Percentiles rank a stretch among this genome's conserved stretches.
These are phyloP conservation scores for Epinotia bilunana DNA, from an alignment of 2,888 invertebrate species.

Conservation along the genomic window DNA sequence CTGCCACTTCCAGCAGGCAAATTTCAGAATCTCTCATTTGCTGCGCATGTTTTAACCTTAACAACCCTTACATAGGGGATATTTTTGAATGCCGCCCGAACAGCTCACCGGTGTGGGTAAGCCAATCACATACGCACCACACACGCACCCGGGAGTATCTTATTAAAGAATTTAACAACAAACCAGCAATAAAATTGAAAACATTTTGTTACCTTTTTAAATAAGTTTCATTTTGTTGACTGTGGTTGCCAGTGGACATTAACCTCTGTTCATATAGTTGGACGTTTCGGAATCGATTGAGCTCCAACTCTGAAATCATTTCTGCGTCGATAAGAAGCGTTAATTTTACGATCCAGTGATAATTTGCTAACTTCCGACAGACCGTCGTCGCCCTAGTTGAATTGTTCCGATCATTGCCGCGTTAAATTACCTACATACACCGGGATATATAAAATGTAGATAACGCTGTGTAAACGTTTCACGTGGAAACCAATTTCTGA, in stretches of 20 bases:
- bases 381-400: slow-evolving; percentile 80
- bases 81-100: slow-evolving; percentile 58
- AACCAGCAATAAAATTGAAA: slow-evolving; percentile 84
- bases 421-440: slow-evolving; percentile 72
- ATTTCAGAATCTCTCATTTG: slow-evolving; percentile 75
- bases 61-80: slow-evolving; percentile 60
- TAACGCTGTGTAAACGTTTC: slow-evolving; percentile 19
- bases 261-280: slow-evolving; percentile 50
- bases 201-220: slow-evolving; percentile 84
- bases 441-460: slow-evolving; percentile 29
- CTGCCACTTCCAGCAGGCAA: slow-evolving; percentile 84
- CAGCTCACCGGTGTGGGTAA: slow-evolving; percentile 66
- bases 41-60: slow-evolving; percentile 68
- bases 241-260: slow-evolving; percentile 29
- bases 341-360: slow-evolving; percentile 84
- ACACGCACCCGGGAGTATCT: slow-evolving; percentile 73
- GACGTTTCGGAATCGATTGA: slow-evolving; percentile 67
- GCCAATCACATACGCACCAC: slow-evolving; percentile 62
- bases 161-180: slow-evolving; percentile 83
- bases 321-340: slow-evolving; percentile 83
- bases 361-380: slow-evolving; percentile 85
- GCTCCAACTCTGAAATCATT: slow-evolving; percentile 71
- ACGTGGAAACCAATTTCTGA: slow-evolving; percentile 9
- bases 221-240: slow-evolving; percentile 74
- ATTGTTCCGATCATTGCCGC: slow-evolving; percentile 79